phyloP scores from a whole-genome alignment of 2,113 vertebrate species.

The Engraulis encrasicolus region DNA sequence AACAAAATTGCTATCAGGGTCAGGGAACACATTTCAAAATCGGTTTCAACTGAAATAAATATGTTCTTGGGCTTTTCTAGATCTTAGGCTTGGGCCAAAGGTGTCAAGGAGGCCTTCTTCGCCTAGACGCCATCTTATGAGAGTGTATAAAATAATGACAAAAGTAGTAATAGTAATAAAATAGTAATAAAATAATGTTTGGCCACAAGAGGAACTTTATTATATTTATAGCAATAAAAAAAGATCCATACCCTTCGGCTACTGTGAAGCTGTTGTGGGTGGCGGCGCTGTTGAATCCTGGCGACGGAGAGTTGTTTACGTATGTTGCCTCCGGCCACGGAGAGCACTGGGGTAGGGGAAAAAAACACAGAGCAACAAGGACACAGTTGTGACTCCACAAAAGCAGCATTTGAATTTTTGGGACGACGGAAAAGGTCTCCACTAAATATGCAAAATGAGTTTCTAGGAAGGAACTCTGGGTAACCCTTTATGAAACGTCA shows the following conservation, averaged over 20 bases:
- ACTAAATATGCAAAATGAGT: not conserved
- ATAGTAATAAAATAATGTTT: no score
- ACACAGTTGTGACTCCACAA: not conserved
- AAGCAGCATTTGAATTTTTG: not conserved
- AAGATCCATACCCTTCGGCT: constrained; percentile 84
- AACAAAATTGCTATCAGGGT: no score
- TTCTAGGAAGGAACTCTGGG: not conserved
- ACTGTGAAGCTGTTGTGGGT: constrained; percentile 89
- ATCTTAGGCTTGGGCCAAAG: no score
- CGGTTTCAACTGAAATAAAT: no score
- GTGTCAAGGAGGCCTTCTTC: no score
- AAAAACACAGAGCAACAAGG: constrained; percentile 17
- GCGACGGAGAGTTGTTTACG: constrained; percentile 88
- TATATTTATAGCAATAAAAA: no score
- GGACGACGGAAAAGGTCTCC: not conserved
- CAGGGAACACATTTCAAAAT: no score
- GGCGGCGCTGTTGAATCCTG: constrained; percentile 91
- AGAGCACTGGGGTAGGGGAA: constrained; percentile 93
- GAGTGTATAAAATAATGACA: no score
- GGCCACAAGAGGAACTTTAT: no score
- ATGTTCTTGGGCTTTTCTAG: no score
- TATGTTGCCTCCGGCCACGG: constrained; percentile 95
- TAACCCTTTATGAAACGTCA: not conserved
- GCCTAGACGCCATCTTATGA: no score
- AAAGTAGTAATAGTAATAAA: no score